Base-by-base conservation (phyloP, 1,140 invertebrate genomes). In the Anastatus disparis region DNA sequence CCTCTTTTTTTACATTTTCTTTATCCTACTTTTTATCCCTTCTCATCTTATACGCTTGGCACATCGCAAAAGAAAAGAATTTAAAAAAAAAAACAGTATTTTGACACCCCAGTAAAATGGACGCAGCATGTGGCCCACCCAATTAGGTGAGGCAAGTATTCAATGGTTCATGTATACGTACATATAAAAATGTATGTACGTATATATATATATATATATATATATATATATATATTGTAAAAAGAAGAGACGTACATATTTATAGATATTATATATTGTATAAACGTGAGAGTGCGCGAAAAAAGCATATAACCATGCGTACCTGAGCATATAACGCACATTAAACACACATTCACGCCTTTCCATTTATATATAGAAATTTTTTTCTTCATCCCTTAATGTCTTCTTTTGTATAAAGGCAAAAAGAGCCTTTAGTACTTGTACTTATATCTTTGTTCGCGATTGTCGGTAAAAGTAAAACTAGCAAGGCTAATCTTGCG, bases 61-160 rank as follows among this genome's bases (percentile, higher is more conserved):
- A n/a, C 61, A n/a, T 2, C 61, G 61, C 12, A 27, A 53, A 17
- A 29, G n/a, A n/a, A n/a, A 53, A 29, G 56, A 9, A 4, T 22
- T n/a, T 27, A 27, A 61, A 55, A 24, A 58, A 73, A 71, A 72
- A 77, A 83, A 76, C 76, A 78, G 84, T 85, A 86, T 85, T 86
- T 86, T 86, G 84, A 86, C 84, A 85, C 84, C 83, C 75, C 72
- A n/a, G 64, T 26, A 83, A 84, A 86, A 85, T 83, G 74, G 78
- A 75, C 68, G 71, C 79, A 83, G 79, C 82, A 79, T 82, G 83
- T 78, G 82, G 83, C 76, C 77, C 77, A 80, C 79, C 84, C 84
- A 85, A 86, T 86, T 86, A 85, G 82, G 81, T 29, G 17, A 8
- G 48, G 9, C 20, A 44, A 44, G 52, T 27, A 29, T 1, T 8